These are phyloP conservation scores for Gasterosteus nipponicus DNA, from an alignment of 2,113 vertebrate genomes.

Conservation along the genomic window DNA sequence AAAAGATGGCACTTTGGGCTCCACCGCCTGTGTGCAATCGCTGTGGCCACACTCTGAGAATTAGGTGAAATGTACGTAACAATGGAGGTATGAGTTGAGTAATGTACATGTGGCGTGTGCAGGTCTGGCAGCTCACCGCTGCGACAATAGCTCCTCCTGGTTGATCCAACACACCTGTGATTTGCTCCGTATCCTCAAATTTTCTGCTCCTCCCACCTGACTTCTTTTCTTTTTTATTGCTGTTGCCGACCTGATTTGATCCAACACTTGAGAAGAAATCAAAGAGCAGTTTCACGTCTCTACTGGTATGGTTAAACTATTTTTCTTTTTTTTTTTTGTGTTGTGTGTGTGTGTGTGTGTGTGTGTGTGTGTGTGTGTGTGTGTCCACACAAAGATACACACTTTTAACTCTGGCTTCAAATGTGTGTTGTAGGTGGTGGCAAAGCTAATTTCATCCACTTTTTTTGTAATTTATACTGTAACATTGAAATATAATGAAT, in stretches of 20 bases:
- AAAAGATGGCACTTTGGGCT: too few species aligned
- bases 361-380: too few species aligned
- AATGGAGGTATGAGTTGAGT: too few species aligned
- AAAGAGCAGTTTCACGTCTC: conserved; percentile 1
- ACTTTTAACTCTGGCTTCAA: background rate
- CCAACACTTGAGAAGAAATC: background rate
- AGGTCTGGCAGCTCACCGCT: too few species aligned
- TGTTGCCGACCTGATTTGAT: background rate
- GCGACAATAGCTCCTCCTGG: background rate
- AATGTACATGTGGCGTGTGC: too few species aligned
- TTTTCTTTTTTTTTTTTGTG: background rate
- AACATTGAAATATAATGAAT: background rate
- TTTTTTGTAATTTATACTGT: background rate
- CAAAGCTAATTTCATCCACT: background rate
- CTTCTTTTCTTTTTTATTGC: background rate
- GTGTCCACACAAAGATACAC: too few species aligned
- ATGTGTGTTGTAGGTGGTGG: background rate
- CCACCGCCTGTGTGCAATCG: too few species aligned
- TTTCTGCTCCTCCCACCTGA: conserved; percentile 7
- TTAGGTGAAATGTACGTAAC: too few species aligned
- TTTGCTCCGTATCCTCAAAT: background rate
- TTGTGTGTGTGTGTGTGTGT: too few species aligned
- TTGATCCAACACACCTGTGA: background rate
- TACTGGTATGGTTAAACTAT: conserved; percentile 7
- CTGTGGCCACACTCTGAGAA: too few species aligned